Conservation (phyloP, 2,113 vertebrate genomes). For the Corythornis vintsioides region DNA sequence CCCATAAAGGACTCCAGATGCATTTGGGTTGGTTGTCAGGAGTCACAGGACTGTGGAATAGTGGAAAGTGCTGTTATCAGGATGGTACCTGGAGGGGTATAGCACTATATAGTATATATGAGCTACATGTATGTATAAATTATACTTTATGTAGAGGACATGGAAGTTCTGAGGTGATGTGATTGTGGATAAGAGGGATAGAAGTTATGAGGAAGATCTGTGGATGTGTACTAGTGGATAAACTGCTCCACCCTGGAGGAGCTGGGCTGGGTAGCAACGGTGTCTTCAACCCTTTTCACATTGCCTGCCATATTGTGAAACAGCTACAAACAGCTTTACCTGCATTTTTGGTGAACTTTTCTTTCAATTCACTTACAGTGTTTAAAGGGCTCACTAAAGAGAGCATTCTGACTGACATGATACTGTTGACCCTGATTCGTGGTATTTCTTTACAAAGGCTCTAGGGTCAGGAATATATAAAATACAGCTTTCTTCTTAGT, state of each 20-base stretch:
- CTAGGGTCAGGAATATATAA: background rate
- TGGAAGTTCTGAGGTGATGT: background rate
- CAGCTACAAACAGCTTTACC: background rate
- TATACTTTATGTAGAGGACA: background rate
- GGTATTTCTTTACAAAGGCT: background rate
- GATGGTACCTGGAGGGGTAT: background rate
- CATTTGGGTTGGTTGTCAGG: background rate
- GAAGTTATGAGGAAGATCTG: background rate
- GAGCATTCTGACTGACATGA: background rate
- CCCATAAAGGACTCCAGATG: background rate
- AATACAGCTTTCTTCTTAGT: background rate
- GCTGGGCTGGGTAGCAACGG: background rate
- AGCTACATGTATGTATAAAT: background rate
- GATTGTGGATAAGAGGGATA: background rate
- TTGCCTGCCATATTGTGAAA: background rate
- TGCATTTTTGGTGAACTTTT: background rate
- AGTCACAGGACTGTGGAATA: fast-evolving
- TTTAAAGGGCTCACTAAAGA: background rate
- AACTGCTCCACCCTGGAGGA: background rate
- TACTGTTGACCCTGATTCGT: background rate
- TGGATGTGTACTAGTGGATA: background rate
- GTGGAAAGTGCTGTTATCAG: background rate
- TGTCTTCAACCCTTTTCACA: background rate
- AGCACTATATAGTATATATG: too few species aligned
- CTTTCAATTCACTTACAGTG: background rate